These are phyloP conservation scores for Erythrolamprus reginae DNA, from an alignment of 2,113 vertebrate genomes.

Conservation along the genomic window DNA sequence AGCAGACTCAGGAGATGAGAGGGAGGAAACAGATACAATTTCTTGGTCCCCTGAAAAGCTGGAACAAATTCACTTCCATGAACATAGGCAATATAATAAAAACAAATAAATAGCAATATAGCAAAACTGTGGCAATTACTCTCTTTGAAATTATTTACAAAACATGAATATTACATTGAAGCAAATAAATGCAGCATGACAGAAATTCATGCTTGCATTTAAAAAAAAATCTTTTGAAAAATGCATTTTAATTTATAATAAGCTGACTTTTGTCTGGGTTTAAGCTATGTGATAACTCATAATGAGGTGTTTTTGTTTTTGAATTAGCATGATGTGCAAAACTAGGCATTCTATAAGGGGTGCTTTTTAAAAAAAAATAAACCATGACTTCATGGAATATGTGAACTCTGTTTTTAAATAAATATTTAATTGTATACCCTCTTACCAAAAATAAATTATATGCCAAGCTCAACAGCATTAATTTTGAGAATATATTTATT, in stretches of 20 bases:
- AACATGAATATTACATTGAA: constrained; percentile 47
- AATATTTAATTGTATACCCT: not conserved
- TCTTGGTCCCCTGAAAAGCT: not conserved
- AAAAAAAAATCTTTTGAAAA: not conserved
- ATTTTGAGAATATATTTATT: not conserved
- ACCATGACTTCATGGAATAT: not conserved
- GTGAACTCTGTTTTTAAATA: not conserved
- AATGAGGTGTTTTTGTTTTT: not conserved
- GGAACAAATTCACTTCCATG: constrained; percentile 48
- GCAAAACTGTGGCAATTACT: constrained; percentile 56
- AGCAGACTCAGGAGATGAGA: constrained; percentile 38
- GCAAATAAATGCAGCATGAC: constrained; percentile 48
- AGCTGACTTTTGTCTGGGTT: not conserved
- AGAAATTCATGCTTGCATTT: constrained; percentile 34
- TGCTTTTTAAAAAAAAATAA: too few relatives aligned
- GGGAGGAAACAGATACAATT: not conserved
- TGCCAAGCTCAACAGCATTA: not conserved
- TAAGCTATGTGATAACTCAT: not conserved
- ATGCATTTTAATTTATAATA: not conserved
- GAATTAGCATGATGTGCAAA: not conserved
- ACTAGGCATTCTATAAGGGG: not conserved
- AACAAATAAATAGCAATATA: constrained; percentile 40
- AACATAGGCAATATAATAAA: constrained; percentile 23
- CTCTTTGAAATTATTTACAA: constrained; percentile 63
- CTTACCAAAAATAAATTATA: not conserved